Conservation (phyloP, 2,797 vertebrate species). For the Anas flavirostris region DNA sequence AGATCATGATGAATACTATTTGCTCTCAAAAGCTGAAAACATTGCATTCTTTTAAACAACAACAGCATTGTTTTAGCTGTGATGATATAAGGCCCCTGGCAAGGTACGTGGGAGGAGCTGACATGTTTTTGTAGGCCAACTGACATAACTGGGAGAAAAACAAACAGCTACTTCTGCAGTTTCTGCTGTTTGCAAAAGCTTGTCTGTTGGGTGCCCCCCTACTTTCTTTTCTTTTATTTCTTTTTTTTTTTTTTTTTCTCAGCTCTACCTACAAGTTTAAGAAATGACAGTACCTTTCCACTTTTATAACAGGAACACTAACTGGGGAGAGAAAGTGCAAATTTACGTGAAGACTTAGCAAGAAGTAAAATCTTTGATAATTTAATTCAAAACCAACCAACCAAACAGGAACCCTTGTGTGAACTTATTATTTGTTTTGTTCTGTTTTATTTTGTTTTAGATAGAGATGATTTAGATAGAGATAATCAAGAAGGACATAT, state of each 20-base stretch:
- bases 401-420: background rate
- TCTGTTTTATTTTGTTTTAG: background rate
- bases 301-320: background rate
- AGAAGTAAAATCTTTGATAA: background rate
- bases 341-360: background rate
- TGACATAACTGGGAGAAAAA: slow-evolving; percentile 37
- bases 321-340: background rate
- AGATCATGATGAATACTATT: background rate
- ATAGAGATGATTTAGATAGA: background rate
- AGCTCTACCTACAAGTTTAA: background rate
- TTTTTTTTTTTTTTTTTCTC: background rate
- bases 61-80: slow-evolving; percentile 33
- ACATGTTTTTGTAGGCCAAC: slow-evolving; percentile 32
- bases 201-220: background rate
- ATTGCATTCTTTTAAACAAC: background rate
- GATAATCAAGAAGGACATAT: background rate
- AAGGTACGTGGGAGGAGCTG: slow-evolving; percentile 16
- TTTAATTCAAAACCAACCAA: background rate
- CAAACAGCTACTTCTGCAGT: background rate
- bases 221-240: too few species aligned
- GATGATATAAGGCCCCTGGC: background rate
- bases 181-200: slow-evolving; percentile 5
- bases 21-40: background rate
- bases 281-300: background rate
- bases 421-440: background rate